Conservation (phyloP, 2,888 invertebrate species). For the Meteorus colon region DNA sequence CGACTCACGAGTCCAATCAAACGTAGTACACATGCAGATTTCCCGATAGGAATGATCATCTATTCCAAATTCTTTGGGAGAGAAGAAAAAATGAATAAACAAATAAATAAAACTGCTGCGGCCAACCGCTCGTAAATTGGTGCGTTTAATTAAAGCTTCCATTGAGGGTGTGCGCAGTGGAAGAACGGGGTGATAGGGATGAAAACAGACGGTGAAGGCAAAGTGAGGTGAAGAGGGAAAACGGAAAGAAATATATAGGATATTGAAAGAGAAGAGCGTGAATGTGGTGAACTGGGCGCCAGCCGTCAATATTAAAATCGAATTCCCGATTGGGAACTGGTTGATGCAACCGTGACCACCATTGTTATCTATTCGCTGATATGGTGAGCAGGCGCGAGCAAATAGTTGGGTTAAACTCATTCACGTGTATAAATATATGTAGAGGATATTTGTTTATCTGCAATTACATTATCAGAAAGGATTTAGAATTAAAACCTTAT, state of each 20-base stretch:
- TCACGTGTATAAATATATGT: background rate
- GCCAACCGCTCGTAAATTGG: conserved; percentile 49
- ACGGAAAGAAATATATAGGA: background rate
- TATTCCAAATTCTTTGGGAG: conserved; percentile 37
- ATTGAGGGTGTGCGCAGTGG: conserved; percentile 32
- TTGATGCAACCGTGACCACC: conserved; percentile 35
- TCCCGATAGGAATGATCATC: conserved; percentile 41
- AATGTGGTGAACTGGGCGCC: background rate
- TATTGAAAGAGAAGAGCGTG: background rate
- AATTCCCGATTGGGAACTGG: conserved; percentile 34
- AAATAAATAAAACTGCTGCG: conserved; percentile 29
- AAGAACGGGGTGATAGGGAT: conserved; percentile 1
- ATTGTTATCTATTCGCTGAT: conserved; percentile 36
- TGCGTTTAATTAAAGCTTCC: conserved; percentile 52
- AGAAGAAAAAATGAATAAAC: conserved; percentile 30
- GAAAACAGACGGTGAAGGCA: background rate
- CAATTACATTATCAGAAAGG: background rate
- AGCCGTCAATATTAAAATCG: conserved; percentile 50
- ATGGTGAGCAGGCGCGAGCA: conserved; percentile 36
- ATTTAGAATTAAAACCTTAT: background rate
- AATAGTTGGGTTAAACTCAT: conserved; percentile 29
- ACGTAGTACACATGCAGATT: conserved; percentile 20
- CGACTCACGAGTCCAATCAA: conserved; percentile 48
- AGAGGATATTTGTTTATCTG: background rate
- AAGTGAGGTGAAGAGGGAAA: conserved; percentile 21